These are phyloP conservation scores for Artibeus jamaicensis DNA, from an alignment of 2,797 vertebrate species.

Conservation along the genomic window DNA sequence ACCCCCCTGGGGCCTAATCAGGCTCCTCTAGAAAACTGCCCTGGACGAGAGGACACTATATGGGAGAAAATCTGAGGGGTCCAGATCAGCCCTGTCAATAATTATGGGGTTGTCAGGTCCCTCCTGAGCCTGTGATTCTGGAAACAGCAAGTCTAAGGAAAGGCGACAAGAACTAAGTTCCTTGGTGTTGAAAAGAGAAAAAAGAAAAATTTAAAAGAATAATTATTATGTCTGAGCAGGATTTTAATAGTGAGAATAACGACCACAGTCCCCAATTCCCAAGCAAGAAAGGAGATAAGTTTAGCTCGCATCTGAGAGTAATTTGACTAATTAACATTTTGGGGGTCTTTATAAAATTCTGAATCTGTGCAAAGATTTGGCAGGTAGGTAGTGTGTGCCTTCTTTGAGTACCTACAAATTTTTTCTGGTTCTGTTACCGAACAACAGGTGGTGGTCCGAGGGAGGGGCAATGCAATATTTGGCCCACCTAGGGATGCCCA, in stretches of 20 bases:
- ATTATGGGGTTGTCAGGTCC: conserved; percentile 27
- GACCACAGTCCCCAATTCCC: not conserved
- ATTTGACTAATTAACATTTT: conserved; percentile 12
- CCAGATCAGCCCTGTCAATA: not conserved
- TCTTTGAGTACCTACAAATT: not conserved
- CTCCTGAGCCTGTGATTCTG: not conserved
- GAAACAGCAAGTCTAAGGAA: conserved; percentile 34
- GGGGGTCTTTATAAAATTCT: not conserved
- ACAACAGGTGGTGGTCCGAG: too few relatives aligned
- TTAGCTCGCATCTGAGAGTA: not conserved
- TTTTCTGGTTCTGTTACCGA: too few relatives aligned
- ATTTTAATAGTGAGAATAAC: conserved; percentile 53
- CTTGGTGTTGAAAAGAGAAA: conserved; percentile 8
- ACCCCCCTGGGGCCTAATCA: not conserved
- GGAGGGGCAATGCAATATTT: too few relatives aligned
- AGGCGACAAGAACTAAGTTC: not conserved
- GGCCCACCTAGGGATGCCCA: too few relatives aligned
- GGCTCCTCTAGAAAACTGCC: not conserved
- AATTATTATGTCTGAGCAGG: not conserved
- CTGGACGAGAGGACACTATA: not conserved
- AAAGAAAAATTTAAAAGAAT: conserved; percentile 18
- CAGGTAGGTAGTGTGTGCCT: not conserved
- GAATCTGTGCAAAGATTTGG: not conserved
- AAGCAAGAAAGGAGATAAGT: not conserved
- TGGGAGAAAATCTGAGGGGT: not conserved